Evolutionary conservation across 1,140 invertebrate species (phyloP).

Genomic region (Neodiprion fabricii): DNA sequence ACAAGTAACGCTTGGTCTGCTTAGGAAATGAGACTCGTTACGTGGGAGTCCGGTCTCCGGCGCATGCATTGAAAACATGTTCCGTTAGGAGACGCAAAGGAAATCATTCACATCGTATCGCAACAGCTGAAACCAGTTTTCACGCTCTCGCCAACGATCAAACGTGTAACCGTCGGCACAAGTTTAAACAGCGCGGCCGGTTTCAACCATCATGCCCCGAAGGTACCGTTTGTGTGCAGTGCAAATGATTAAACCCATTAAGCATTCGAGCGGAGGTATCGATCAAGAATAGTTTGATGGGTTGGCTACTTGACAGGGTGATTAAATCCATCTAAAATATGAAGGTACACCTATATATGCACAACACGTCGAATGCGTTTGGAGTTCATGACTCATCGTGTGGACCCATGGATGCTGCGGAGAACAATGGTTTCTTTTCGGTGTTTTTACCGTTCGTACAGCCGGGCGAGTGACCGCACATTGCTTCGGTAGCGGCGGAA

Average conservation of each 20-base stretch:
- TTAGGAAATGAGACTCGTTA: not conserved
- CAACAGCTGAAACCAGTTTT: constrained; percentile 1
- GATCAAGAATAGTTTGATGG: too few species aligned
- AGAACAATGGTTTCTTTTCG: not conserved
- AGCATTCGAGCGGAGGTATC: too few species aligned
- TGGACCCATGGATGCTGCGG: too few species aligned
- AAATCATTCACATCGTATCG: not conserved
- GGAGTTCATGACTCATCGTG: too few species aligned
- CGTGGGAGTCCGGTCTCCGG: not conserved
- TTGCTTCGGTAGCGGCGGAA: not conserved
- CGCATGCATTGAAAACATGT: not conserved
- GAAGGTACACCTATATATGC: too few species aligned
- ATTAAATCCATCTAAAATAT: too few species aligned
- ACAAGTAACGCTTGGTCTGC: not conserved
- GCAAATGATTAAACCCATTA: not conserved
- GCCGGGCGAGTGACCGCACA: not conserved
- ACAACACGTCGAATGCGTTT: too few species aligned
- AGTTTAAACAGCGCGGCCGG: too few species aligned
- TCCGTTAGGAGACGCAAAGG: not conserved
- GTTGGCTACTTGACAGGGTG: too few species aligned
- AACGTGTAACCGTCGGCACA: too few species aligned
- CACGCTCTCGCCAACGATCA: not conserved
- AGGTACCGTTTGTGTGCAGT: not conserved
- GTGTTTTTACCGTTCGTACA: not conserved
- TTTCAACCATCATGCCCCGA: not conserved